A percentile compares a stretch with the other conserved stretches of the same genome.
These are phyloP conservation scores for Aphrophora alni DNA, from an alignment of 2,888 invertebrate species.

Conservation along the genomic window DNA sequence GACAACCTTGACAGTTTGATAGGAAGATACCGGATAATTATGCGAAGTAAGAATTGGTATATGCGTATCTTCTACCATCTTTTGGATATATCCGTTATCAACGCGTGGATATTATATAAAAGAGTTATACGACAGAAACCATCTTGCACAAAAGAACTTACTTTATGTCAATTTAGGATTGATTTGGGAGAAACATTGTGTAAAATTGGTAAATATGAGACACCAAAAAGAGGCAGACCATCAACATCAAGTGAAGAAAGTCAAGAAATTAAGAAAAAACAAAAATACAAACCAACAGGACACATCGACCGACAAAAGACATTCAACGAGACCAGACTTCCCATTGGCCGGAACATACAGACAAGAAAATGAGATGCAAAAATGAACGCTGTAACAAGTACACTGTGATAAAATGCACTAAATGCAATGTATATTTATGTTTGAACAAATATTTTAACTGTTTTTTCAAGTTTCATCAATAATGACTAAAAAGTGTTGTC, in stretches of 20 bases:
- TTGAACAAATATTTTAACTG: no score
- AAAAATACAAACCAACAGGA: no score
- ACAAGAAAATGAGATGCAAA: no score
- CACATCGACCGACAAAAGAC: no score
- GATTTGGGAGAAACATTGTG: background rate
- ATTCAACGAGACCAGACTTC: no score
- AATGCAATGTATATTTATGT: no score
- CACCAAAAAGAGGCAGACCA: background rate
- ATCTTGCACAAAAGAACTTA: background rate
- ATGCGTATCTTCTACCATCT: background rate
- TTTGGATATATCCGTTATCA: background rate
- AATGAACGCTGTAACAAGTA: no score
- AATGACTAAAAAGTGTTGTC: no score
- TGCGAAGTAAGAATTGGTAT: background rate
- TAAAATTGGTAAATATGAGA: background rate
- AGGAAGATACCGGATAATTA: background rate
- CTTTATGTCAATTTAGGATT: background rate
- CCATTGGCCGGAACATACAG: no score
- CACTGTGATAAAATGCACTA: no score
- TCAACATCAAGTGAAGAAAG: background rate
- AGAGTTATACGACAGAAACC: background rate
- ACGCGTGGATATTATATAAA: background rate
- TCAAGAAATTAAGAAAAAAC: no score
- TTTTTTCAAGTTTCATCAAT: no score
- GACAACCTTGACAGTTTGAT: background rate